These are phyloP conservation scores for Andrena flavipes DNA, from an alignment of 2,888 invertebrate species.

Conservation along the genomic window DNA sequence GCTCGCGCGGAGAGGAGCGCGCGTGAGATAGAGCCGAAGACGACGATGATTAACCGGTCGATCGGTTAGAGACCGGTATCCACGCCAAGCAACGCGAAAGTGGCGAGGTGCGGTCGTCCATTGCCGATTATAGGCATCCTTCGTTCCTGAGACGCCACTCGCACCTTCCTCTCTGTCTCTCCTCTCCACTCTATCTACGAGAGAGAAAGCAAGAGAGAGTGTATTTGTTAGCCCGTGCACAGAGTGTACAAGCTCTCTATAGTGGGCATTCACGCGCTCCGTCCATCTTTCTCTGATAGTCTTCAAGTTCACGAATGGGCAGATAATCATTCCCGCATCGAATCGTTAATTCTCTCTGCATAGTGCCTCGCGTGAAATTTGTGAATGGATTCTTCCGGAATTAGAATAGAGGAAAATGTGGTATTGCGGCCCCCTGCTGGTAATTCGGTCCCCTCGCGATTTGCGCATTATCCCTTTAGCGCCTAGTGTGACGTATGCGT, in stretches of 20 bases:
- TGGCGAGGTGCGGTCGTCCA: conserved; percentile 80
- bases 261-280: background rate
- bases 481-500: no score
- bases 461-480: no score
- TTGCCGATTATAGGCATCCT: conserved; percentile 83
- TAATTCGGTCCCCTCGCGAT: no score
- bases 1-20: conserved; percentile 32
- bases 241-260: background rate
- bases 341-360: conserved; percentile 38
- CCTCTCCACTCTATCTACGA: conserved; percentile 12
- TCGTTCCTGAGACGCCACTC: conserved; percentile 68
- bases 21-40: conserved; percentile 60
- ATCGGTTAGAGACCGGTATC: conserved; percentile 74
- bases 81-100: conserved; percentile 76
- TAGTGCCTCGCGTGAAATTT: conserved; percentile 23
- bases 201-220: conserved; percentile 54
- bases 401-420: background rate
- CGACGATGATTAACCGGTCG: conserved; percentile 75
- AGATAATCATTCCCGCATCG: conserved; percentile 28
- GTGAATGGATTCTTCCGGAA: conserved; percentile 9
- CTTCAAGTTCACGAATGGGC: conserved; percentile 59
- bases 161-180: conserved; percentile 50
- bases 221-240: background rate
- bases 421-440: no score
- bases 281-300: conserved; percentile 52